Conservation (phyloP, 1,140 invertebrate genomes). For the Drosophila nasuta region DNA sequence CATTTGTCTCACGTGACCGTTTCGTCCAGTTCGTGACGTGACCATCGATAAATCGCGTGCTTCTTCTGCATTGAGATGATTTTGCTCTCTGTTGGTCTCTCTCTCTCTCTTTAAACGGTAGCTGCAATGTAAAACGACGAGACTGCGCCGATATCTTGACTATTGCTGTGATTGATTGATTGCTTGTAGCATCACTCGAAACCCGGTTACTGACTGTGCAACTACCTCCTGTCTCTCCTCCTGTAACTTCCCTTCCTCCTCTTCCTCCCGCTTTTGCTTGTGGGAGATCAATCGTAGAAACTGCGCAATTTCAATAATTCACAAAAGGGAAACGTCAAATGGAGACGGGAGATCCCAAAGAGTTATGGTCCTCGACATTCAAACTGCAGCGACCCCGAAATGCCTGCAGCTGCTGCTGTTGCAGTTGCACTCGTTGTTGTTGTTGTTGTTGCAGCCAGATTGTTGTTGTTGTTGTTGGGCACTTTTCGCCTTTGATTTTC, state of each 20-base stretch:
- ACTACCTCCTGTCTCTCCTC: no score
- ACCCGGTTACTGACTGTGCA: slow-evolving; percentile 25
- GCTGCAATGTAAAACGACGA: slow-evolving; percentile 21
- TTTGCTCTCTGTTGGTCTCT: background rate
- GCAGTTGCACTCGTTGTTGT: slow-evolving; percentile 1
- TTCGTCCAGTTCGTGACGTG: slow-evolving; percentile 34
- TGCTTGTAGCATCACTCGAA: slow-evolving; percentile 51
- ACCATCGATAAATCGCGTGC: slow-evolving; percentile 28
- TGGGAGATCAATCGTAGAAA: slow-evolving; percentile 63
- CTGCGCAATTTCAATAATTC: slow-evolving; percentile 81
- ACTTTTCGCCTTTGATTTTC: slow-evolving; percentile 59
- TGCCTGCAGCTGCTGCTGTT: slow-evolving; percentile 19
- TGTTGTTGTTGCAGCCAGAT: background rate
- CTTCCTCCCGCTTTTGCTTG: background rate
- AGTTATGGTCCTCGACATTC: slow-evolving; percentile 62
- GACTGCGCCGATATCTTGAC: slow-evolving; percentile 45
- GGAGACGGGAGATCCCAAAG: slow-evolving; percentile 42
- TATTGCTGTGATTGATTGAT: slow-evolving; percentile 76
- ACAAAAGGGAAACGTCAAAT: slow-evolving; percentile 72
- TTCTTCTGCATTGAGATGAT: background rate
- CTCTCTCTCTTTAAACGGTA: slow-evolving; percentile 35
- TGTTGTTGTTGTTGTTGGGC: slow-evolving; percentile 21
- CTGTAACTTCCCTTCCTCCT: no score
- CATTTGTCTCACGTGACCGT: slow-evolving; percentile 19
- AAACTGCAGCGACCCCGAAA: slow-evolving; percentile 64